A percentile compares a stretch with the other conserved stretches of the same genome.
Conservation (phyloP, 2,113 vertebrate species). For the Malurus alboscapulatus region DNA sequence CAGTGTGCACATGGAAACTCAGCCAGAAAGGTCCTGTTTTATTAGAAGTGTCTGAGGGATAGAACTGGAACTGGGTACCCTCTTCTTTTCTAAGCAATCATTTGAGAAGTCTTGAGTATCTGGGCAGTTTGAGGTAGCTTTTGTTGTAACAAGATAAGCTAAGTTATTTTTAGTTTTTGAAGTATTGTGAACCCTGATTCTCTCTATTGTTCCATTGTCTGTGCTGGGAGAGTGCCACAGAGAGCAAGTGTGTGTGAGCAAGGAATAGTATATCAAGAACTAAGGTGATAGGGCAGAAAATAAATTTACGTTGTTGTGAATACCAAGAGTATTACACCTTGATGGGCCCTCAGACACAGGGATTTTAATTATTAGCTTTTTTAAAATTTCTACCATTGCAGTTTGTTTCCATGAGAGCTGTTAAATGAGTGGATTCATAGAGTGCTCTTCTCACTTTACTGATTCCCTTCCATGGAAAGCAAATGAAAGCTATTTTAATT, state of each 20-base stretch:
- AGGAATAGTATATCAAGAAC: not conserved
- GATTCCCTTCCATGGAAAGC: not conserved
- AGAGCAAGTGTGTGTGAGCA: accelerated
- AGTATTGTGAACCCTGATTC: not conserved
- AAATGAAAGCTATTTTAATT: constrained; percentile 35
- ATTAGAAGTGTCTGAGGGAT: not conserved
- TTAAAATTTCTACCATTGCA: not conserved
- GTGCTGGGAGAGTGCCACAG: not conserved
- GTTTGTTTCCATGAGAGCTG: not conserved
- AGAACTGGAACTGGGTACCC: not conserved
- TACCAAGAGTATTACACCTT: not conserved
- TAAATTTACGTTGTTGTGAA: not conserved
- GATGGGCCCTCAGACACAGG: not conserved
- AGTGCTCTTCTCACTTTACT: not conserved
- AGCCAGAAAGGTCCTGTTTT: not conserved
- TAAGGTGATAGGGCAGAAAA: not conserved
- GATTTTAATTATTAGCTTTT: not conserved
- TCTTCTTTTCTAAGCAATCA: not conserved
- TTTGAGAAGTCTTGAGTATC: not conserved
- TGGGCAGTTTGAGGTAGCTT: not conserved
- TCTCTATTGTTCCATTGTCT: not conserved
- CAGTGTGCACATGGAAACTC: not conserved
- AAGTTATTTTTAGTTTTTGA: not conserved
- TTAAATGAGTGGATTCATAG: not conserved
- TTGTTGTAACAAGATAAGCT: not conserved